These are phyloP conservation scores for Dastarcus helophoroides DNA, from an alignment of 2,888 invertebrate genomes.

Conservation along the genomic window DNA sequence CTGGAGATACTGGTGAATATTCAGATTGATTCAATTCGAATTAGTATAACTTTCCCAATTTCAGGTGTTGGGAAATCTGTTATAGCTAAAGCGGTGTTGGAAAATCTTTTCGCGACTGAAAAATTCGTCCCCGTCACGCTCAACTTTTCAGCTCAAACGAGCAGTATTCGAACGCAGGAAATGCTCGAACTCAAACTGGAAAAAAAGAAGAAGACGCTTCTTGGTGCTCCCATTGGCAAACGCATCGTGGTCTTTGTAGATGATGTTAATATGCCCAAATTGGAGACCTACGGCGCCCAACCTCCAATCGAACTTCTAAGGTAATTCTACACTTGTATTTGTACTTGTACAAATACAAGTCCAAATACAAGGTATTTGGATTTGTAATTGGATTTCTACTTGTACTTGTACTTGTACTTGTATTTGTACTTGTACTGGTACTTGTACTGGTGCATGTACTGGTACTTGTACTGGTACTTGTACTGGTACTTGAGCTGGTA, in stretches of 20 bases:
- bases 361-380: too few species aligned
- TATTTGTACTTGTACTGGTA: too few species aligned
- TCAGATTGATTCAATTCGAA: slow-evolving; percentile 1
- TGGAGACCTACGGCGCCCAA: slow-evolving; percentile 81
- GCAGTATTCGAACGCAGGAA: slow-evolving; percentile 71
- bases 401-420: too few species aligned
- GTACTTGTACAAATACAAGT: too few species aligned
- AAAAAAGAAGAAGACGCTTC: slow-evolving; percentile 63
- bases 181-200: slow-evolving; percentile 79
- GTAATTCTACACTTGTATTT: too few species aligned
- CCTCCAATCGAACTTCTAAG: slow-evolving; percentile 82
- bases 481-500: too few species aligned
- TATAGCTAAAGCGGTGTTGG: slow-evolving; percentile 64
- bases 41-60: too few species aligned
- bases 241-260: slow-evolving; percentile 78
- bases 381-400: too few species aligned
- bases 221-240: slow-evolving; percentile 77
- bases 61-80: slow-evolving; percentile 83
- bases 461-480: too few species aligned
- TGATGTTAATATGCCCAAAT: slow-evolving; percentile 84
- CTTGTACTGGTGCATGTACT: too few species aligned
- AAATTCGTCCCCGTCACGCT: slow-evolving; percentile 64
- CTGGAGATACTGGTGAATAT: slow-evolving; percentile 68
- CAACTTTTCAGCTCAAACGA: slow-evolving; percentile 88
- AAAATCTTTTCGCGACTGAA: slow-evolving; percentile 47